Conservation (phyloP, 2,888 invertebrate species). For the Azorinus chamasolen region DNA sequence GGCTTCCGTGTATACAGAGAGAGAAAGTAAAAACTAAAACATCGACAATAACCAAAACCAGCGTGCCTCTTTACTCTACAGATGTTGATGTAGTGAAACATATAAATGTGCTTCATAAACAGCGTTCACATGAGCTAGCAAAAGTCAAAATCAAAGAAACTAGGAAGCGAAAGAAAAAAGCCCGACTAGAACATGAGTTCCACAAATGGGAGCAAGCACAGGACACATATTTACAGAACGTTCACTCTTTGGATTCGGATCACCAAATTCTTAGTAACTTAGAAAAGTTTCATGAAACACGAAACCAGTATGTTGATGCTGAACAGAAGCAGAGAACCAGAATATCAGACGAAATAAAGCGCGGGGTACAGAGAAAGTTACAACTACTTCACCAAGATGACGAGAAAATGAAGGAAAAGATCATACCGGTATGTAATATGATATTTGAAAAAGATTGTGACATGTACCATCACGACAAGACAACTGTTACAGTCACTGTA, state of each 20-base stretch:
- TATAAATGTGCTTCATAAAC: slow-evolving; percentile 1
- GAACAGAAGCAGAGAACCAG: slow-evolving; percentile 27
- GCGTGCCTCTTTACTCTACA: not conserved
- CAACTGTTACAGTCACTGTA: not conserved
- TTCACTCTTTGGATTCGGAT: slow-evolving; percentile 3
- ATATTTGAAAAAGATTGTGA: slow-evolving; percentile 11
- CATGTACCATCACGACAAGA: not conserved
- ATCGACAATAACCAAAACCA: not conserved
- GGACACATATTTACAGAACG: not conserved
- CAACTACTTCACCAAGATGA: slow-evolving; percentile 6
- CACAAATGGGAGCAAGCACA: slow-evolving; percentile 18
- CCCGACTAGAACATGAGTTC: slow-evolving; percentile 14
- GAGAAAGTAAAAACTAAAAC: slow-evolving; percentile 1
- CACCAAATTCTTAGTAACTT: slow-evolving; percentile 5
- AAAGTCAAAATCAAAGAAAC: slow-evolving; percentile 1
- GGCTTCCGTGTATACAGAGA: slow-evolving; percentile 41
- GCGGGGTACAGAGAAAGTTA: slow-evolving; percentile 19
- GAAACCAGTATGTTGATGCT: not conserved
- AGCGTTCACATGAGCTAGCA: not conserved
- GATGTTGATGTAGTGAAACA: slow-evolving; percentile 12
- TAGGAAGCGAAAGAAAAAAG: slow-evolving; percentile 21
- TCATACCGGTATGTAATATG: slow-evolving; percentile 10
- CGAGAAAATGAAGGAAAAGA: not conserved
- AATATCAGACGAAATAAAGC: slow-evolving; percentile 25
- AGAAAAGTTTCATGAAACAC: slow-evolving; percentile 14